Base-by-base conservation (phyloP, 2,113 vertebrate species). In the Microcebus murinus region DNA sequence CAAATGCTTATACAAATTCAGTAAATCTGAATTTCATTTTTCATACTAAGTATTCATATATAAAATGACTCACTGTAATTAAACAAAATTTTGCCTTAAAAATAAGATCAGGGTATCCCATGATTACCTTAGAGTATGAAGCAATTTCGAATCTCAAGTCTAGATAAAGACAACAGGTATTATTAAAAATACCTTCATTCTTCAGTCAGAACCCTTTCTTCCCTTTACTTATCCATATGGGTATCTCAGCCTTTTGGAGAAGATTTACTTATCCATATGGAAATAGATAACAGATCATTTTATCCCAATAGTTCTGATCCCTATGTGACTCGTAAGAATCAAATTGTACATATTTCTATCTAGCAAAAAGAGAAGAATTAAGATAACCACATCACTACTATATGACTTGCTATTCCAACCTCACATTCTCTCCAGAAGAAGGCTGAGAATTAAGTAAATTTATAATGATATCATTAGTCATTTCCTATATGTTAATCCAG, bases 21-120 rank as follows among this genome's bases (percentile, higher is more conserved):
- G 2, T 59, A 87, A 74, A 82, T 65, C 3, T 11, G 77, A 91
- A 77, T 68, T 90, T 45, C n/a, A 81, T 13, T 85, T 94, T 95
- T 88, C n/a, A 42, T 59, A 52, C 74, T 96, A 55, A 95, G 89
- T n/a, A 87, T 2, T 80, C 63, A 90, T 25, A 92, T 39, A 67
- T 36, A 91, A 91, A 90, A 87, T 52, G 18, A 52, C 34, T 80
- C 10, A 48, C 2, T 91, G 29, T 50, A 29, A n/a, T 86, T 71
- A 82, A 8, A 50, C 2, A 90, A 82, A 90, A 87, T 48, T 34
- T 27, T 20, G 90, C 1, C 8, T 68, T 89, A 86, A 59, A 74
- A 97, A 74, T 65, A 67, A 67, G 13, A 82, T 77, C 59, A 71
- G n/a, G 8, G 36, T 63, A 91, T 42, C 6, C 39, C 65, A 70